Base-by-base conservation (phyloP, 2,888 invertebrate species). In the Scaptomyza flava region DNA sequence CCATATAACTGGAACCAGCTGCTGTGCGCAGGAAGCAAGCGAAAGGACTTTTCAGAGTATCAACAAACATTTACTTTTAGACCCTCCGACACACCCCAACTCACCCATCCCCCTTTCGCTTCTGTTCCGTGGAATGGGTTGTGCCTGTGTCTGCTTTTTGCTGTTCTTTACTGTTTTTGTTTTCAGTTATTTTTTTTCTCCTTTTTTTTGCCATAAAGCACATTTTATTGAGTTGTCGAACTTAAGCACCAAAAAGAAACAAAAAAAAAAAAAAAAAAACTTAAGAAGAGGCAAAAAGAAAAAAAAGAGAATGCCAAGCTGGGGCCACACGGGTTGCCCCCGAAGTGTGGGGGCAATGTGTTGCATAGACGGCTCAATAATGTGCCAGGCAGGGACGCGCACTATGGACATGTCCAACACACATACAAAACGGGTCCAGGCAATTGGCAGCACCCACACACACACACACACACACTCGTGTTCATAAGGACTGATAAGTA, bases 201-300 rank as follows among this genome's bases (percentile, higher is more conserved):
- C 75, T 83, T 75, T 76, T 74, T 78, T 77, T 77, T 75, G 79
- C 78, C 89, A 90, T 90, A 91, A 91, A 91, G 87, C 89, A 90
- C 81, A 90, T 90, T 91, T 91, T 91, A 91, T 91, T 91, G 90
- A 90, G 91, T 87, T 91, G 89, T 90, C 83, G 89, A 84, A 83
- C 87, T 87, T 88, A 88, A 84, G 84, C 83, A 86, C 84, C 87
- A 85, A 51, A 46, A 56, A 69, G 51, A 77, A 73, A 68, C 65
- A 63, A 77, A 70, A 42, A 68, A 45, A 31, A 62, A 54, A 59
- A 59, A 48, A 69, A 36, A 41, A 12, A 34, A 53, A 36, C n/a
- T 14, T 68, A 52, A 56, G 27, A 9, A 8, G 48, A 23, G 8
- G 12, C 12, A 38, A 17, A 34, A 54, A n/a, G n/a, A n/a, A 69